Base-by-base conservation (phyloP, 2,113 vertebrate genomes). In the Hystrix cristata region DNA sequence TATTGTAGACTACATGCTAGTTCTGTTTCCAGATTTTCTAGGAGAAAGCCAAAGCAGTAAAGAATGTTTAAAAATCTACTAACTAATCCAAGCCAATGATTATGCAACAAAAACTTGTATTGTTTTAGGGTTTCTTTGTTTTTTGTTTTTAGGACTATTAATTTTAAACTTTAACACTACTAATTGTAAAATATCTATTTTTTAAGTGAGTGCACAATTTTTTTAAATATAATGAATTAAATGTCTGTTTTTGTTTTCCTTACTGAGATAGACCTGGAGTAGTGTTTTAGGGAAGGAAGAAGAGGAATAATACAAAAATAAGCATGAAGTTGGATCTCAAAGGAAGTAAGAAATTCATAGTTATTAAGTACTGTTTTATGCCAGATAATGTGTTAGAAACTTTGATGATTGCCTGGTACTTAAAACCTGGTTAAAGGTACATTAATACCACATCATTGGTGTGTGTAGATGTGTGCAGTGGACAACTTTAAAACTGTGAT, bases 1-100 rank as follows among this genome's bases (percentile, higher is more conserved):
- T 95, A 97, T 88, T 46, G 69, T 94, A 91, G 97, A 97, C 43
- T 94, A 97, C 93, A 95, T 98, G 71, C 89, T 98, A 95, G 81
- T 96, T 95, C 62, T 81, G 15, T 94, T 98, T 95, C 96, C 97
- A 89, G 84, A 86, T 92, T 97, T 95, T 95, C 57, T 88, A 98
- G 94, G 95, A 96, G 94, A 97, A 93, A 96, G 95, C 87, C 29
- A 97, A 96, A 96, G 60, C 65, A 71, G 97, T 97, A 95, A 98
- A 98, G 90, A 98, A 98, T 95, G 97, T 97, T 97, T n/a, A 13
- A 79, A 79, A 98, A 94, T 97, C 98, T 82, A 93, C 43, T 83
- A 97, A 97, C 96, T 93, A 97, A 96, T 98, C 93, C 72, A 94
- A 95, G 65, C 82, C 97, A 97, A 98, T 98, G 95, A 94, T 96